Percentiles rank a stretch among this genome's conserved stretches.
Evolutionary conservation across 1,140 invertebrate genomes (phyloP).

Genomic region (Diabrotica virgifera): DNA sequence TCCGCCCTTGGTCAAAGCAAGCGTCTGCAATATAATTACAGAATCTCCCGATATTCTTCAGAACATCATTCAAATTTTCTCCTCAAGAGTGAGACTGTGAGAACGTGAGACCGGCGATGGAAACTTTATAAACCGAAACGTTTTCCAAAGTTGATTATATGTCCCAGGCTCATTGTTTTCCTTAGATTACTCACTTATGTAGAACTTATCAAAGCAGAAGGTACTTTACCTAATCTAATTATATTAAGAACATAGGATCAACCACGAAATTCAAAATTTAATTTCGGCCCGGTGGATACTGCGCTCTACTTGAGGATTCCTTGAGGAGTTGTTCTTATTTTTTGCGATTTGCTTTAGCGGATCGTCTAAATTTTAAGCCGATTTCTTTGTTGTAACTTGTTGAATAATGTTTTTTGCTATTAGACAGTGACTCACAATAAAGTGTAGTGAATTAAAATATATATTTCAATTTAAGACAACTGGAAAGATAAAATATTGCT

Average conservation of each 20-base stretch:
- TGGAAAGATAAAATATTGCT: too few species aligned
- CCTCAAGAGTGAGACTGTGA: too few species aligned
- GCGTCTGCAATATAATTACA: too few species aligned
- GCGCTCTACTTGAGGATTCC: neutral
- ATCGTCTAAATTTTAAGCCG: too few species aligned
- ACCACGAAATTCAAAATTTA: slow-evolving; percentile 27
- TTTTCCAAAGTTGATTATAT: slow-evolving; percentile 29
- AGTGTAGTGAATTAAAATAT: too few species aligned
- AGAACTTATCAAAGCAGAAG: slow-evolving; percentile 30
- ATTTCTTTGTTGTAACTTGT: too few species aligned
- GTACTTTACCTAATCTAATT: slow-evolving; percentile 30
- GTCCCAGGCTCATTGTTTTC: slow-evolving; percentile 20
- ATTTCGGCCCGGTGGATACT: slow-evolving; percentile 10
- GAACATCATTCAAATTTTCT: too few species aligned
- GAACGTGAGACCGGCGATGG: neutral
- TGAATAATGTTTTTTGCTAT: too few species aligned
- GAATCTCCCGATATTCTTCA: too few species aligned
- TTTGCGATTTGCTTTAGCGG: neutral
- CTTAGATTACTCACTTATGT: slow-evolving; percentile 26
- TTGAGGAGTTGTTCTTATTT: neutral
- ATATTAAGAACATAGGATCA: slow-evolving; percentile 23
- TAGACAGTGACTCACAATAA: too few species aligned
- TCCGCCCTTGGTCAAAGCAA: too few species aligned
- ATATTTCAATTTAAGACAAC: too few species aligned
- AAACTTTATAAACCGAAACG: neutral